These are phyloP conservation scores for Melipona quadrifasciata DNA, from an alignment of 1,140 invertebrate genomes.

Conservation along the genomic window DNA sequence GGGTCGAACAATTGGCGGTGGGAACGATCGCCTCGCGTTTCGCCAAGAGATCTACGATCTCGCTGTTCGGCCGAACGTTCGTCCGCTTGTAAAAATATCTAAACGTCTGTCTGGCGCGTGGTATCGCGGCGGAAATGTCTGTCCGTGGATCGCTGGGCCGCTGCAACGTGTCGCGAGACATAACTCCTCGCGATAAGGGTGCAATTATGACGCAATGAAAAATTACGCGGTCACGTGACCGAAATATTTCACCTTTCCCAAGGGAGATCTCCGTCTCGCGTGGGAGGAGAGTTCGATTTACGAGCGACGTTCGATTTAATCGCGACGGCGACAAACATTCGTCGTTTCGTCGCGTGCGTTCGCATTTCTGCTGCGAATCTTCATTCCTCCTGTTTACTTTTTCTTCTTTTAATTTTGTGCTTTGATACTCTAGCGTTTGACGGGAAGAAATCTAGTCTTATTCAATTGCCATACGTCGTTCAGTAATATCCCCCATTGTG, in stretches of 20 bases:
- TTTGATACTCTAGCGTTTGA: too few relatives aligned
- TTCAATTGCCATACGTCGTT: too few relatives aligned
- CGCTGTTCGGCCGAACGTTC: too few relatives aligned
- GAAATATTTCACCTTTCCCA: slow-evolving; percentile 20
- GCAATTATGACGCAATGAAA: slow-evolving; percentile 22
- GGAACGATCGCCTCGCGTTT: slow-evolving; percentile 16
- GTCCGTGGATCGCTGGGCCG: not conserved
- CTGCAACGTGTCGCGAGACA: not conserved
- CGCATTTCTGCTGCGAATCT: not conserved
- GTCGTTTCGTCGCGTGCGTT: not conserved
- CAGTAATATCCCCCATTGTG: too few relatives aligned
- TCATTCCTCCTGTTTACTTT: too few relatives aligned
- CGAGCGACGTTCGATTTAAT: not conserved
- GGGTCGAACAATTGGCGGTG: slow-evolving; percentile 3
- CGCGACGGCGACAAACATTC: not conserved
- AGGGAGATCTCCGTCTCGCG: not conserved
- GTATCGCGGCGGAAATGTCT: not conserved
- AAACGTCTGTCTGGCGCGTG: not conserved
- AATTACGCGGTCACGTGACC: slow-evolving; percentile 31
- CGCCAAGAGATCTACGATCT: slow-evolving; percentile 15
- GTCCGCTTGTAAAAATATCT: not conserved
- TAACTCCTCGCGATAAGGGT: slow-evolving; percentile 6
- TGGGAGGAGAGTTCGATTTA: not conserved
- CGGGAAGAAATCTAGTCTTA: too few relatives aligned
- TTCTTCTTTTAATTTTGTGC: too few relatives aligned